Evolutionary conservation across 2,888 invertebrate genomes (phyloP), one percentile per base, ranked within the genome.

Genomic region (Macaria notata): DNA sequence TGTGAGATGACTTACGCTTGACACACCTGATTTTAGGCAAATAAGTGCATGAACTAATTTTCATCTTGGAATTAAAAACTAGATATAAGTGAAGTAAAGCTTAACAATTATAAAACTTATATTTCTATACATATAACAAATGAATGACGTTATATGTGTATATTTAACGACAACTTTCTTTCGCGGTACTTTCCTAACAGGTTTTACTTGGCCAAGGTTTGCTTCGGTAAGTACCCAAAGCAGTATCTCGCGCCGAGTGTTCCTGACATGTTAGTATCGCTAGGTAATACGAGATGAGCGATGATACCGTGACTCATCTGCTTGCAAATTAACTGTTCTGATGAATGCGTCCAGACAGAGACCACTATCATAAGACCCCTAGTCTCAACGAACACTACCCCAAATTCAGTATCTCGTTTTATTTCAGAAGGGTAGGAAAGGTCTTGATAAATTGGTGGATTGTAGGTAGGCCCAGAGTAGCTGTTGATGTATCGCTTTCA

Each of bases 321-420:
- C 82, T 86, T 78, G 77, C 86, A 88, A 89, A 89, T 89, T 89
- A 89, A 87, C 86, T 87, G 80, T 80, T 80, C 84, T 88, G 88
- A 88, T 86, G 83, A 88, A 88, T 88, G 82, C 82, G 76, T 76
- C 70, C 66, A 70, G 76, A 79, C 78, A 75, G 66, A 61, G 66
- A 75, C 86, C 86, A 81, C 49, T 60, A 54, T 62, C 44, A 31
- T 31, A 30, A 71, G 83, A 81, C 65, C 84, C 63, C 60, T 64
- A 54, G 68, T 57, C 55, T 62, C 54, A 53, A 49, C 61, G 52
- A 47, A 48, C 9, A 38, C 46, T 59, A 57, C 64, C 59, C 45
- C 43, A 57, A 57, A 62, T 54, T 65, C 60, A 59, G 46, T 54
- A 57, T 53, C 56, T 49, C 52, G 38, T 58, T 63, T 68, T 59